phyloP scores from a whole-genome alignment of 2,888 invertebrate genomes.

The Diploptera punctata region DNA sequence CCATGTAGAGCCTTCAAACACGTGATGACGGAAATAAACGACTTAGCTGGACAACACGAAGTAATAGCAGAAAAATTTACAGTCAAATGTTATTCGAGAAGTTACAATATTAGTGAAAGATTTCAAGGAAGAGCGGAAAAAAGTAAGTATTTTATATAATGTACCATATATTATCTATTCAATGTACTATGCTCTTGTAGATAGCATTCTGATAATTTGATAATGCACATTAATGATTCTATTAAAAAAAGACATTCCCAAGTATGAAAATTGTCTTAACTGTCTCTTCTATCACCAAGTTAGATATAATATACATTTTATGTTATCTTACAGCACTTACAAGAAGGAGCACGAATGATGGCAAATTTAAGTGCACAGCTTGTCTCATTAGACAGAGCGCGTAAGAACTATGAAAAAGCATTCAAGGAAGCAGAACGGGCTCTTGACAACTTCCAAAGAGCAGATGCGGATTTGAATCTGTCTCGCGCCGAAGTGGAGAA shows the following conservation, averaged over 20 bases:
- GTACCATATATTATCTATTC: no score
- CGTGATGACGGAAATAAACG: conserved; percentile 93
- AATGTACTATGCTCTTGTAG: no score
- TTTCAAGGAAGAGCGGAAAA: conserved; percentile 86
- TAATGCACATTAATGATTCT: no score
- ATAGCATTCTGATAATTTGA: no score
- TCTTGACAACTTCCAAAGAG: conserved; percentile 91
- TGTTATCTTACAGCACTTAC: conserved; percentile 67
- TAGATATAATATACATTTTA: no score
- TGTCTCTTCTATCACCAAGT: no score
- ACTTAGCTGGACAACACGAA: conserved; percentile 98
- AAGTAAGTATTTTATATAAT: conserved; percentile 64
- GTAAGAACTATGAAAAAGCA: conserved; percentile 94
- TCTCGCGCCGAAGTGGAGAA: conserved; percentile 95
- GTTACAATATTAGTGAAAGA: conserved; percentile 87
- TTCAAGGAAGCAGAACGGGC: conserved; percentile 96
- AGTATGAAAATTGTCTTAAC: no score
- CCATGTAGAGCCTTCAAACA: conserved; percentile 90
- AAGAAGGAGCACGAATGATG: conserved; percentile 75
- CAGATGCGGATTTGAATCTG: conserved; percentile 96
- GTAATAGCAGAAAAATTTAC: conserved; percentile 95
- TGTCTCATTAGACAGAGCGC: conserved; percentile 79
- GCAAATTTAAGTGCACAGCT: conserved; percentile 71
- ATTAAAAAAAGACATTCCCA: no score
- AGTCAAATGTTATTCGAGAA: conserved; percentile 86